Evolutionary conservation across 2,797 vertebrate genomes (phyloP), one percentile per base, ranked within the genome.

Genomic region (Arremon aurantiirostris): DNA sequence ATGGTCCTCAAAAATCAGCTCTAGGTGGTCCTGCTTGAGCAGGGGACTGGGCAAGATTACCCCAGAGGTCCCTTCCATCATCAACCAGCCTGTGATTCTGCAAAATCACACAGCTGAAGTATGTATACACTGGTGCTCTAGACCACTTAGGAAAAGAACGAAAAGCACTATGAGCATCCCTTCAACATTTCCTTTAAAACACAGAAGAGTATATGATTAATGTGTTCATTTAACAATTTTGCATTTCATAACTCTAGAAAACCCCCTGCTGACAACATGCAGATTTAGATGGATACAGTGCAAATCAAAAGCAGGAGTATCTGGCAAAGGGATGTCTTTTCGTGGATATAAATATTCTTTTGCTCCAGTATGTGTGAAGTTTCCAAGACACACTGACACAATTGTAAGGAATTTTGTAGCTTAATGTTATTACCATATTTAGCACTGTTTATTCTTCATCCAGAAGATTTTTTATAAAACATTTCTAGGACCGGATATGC

Each of bases 371-470:
- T 12, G 72, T 91, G 96, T 75, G 71, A 96, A 94, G 77, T 82
- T 92, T 97, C 94, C 94, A 97, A 96, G 77, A 78, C 93, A 97
- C 85, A 96, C 55, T 96, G 92, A 95, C 94, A 95, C 79, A 97
- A 96, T 94, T 96, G 91, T 90, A 97, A 96, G 95, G 95, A 97
- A 97, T 89, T 94, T 88, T 83, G 89, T 71, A 97, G 90, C 87
- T 96, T 97, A 81, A 96, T 78, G 84, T 95, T 97, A 94, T 91
- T 97, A 93, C 97, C 97, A 97, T 97, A 97, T 97, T 97, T 97
- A 98, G 96, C 88, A 96, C 90, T 97, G 91, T 96, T 97, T 97
- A 93, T 93, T 96, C 91, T 95, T 96, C 95, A 95, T 93, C 95
- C 79, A 97, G 82, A 92, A 93, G 91, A 68, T 64, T 91, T 97